Evolutionary conservation across 2,113 vertebrate genomes (phyloP), one percentile per base, ranked within the genome.

Genomic region (Dascyllus trimaculatus): DNA sequence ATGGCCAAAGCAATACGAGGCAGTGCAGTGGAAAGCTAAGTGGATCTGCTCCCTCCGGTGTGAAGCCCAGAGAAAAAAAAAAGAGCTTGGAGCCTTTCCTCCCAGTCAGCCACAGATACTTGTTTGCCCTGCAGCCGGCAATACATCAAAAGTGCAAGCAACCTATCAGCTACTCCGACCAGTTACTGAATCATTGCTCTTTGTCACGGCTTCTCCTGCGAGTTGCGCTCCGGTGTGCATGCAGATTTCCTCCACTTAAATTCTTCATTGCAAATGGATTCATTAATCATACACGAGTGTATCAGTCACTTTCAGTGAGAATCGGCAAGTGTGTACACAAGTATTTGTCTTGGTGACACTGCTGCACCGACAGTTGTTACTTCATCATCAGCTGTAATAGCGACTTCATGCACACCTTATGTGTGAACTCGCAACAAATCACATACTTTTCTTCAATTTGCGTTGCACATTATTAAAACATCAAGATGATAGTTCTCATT

Each of bases 21-120:
- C 56, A 25, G 52, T 25, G 49, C 62, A 45, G 71, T 40, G 32
- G 38, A 59, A 77, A 67, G 32, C 49, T 45, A 17, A 74, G 56
- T 73, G 58, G 49, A 75, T 71, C 54, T 75, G 22, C 59, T 63
- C 72, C 46, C 60, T 71, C 60, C 7, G 74, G 59, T 57, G 21
- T 63, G 64, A 68, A 49, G 40, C 32, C 32, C 32, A 35, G 29
- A 29, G 6, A 29, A 29, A 29, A 38, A 57, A 60, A 46, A 58
- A 58, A 58, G 24, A 56, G 21, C 49, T 43, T 22, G 40, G 49
- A 60, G 25, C 25, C 2, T 40, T 43, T 51, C 8, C 32, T 58
- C 10, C n/a, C 18, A 46, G 40, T 67, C 51, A 60, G 40, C 24
- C 53, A 45, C 25, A 64, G 26, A 57, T 25, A 40, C 69, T 46